These are phyloP conservation scores for Episyrphus balteatus DNA, from an alignment of 1,140 invertebrate genomes.

Conservation along the genomic window DNA sequence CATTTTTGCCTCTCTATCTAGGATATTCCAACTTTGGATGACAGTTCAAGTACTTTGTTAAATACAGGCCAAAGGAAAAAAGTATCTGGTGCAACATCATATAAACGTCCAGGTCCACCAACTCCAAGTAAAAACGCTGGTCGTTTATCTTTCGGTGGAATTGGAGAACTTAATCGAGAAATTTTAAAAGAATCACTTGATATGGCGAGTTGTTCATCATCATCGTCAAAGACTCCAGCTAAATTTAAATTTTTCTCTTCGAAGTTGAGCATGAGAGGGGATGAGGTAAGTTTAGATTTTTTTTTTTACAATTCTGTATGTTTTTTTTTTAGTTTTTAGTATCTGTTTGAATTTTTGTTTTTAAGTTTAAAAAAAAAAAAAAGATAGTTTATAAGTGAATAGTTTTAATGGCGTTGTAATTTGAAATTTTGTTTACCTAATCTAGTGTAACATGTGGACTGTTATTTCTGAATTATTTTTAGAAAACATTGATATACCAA, in stretches of 20 bases:
- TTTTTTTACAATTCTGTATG: not conserved
- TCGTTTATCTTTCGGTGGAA: conserved; percentile 48
- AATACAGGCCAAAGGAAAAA: conserved; percentile 43
- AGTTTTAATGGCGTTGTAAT: no score
- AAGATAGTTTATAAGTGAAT: no score
- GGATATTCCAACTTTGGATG: conserved; percentile 45
- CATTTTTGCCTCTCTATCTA: conserved; percentile 23
- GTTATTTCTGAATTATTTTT: no score
- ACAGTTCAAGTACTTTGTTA: conserved; percentile 47
- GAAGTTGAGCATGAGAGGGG: conserved; percentile 26
- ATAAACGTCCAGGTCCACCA: conserved; percentile 71
- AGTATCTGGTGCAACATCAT: conserved; percentile 51
- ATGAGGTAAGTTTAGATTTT: conserved; percentile 11
- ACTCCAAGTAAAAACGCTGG: conserved; percentile 75
- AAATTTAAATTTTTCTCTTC: conserved; percentile 30
- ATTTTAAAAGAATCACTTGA: conserved; percentile 24
- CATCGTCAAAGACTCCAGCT: conserved; percentile 23
- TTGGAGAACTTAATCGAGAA: conserved; percentile 23
- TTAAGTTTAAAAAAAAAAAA: no score
- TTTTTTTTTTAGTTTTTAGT: not conserved
- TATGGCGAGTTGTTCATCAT: conserved; percentile 3
- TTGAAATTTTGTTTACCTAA: no score
- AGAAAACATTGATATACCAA: no score
- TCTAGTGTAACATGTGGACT: no score
- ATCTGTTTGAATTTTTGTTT: no score